Conservation (phyloP, 2,888 invertebrate genomes). For the Tipula helvola region DNA sequence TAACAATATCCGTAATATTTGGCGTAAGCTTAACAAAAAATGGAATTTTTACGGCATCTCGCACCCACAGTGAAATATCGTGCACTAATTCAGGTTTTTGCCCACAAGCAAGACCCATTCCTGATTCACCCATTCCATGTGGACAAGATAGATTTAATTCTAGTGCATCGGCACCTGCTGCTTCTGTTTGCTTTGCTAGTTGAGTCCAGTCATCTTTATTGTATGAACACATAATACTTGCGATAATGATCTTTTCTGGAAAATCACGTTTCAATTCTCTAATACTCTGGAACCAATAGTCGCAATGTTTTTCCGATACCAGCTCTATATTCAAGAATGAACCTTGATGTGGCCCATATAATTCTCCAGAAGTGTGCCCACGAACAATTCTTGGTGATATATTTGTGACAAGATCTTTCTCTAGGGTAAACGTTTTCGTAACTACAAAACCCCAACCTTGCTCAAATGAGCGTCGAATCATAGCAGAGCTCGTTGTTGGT, state of each 20-base stretch:
- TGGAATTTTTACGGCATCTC: conserved; percentile 74
- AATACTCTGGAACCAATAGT: conserved; percentile 86
- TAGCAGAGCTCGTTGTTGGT: conserved; percentile 85
- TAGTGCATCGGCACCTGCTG: conserved; percentile 83
- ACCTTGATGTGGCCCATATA: conserved; percentile 91
- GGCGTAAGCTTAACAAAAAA: conserved; percentile 97
- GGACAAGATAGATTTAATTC: conserved; percentile 96
- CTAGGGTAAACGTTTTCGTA: conserved; percentile 90
- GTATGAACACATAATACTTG: conserved; percentile 91
- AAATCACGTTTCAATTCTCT: conserved; percentile 83
- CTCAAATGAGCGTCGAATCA: conserved; percentile 90
- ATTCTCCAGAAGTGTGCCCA: conserved; percentile 83
- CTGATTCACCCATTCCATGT: conserved; percentile 96
- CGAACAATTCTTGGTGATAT: conserved; percentile 94
- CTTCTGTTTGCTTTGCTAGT: conserved; percentile 62
- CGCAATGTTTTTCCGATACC: conserved; percentile 90
- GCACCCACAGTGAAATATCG: conserved; percentile 85
- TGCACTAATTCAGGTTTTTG: conserved; percentile 82
- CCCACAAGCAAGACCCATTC: conserved; percentile 98
- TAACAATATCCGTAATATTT: conserved; percentile 88
- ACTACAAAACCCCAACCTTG: conserved; percentile 97
- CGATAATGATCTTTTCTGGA: conserved; percentile 77
- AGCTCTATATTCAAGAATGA: conserved; percentile 96
- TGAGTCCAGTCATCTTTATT: conserved; percentile 79
- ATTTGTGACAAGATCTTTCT: conserved; percentile 93